These are phyloP conservation scores for Sarcophaga bullata DNA, from an alignment of 1,140 invertebrate species.

Conservation along the genomic window DNA sequence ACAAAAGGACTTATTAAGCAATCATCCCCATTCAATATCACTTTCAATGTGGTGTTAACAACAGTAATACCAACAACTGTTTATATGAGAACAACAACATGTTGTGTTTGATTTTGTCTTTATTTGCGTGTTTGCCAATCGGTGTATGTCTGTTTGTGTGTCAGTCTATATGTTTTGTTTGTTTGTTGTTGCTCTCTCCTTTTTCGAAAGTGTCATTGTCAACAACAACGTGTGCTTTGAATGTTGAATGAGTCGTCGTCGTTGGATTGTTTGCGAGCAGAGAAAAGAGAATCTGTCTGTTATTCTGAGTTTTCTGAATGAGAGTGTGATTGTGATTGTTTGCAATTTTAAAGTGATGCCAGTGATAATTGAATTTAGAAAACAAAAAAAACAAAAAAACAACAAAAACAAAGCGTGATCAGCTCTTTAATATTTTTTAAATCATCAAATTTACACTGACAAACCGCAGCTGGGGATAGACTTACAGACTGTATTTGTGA, in stretches of 20 bases:
- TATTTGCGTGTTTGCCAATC: too few species aligned
- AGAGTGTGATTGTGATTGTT: too few species aligned
- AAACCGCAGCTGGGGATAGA: not conserved
- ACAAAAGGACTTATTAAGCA: not conserved
- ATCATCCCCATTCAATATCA: not conserved
- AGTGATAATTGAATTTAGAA: conserved; percentile 38
- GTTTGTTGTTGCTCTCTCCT: not conserved
- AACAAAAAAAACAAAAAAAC: too few species aligned
- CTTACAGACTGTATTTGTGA: too few species aligned
- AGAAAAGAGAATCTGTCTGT: not conserved
- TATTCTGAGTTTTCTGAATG: not conserved
- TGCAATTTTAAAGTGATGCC: conserved; percentile 31
- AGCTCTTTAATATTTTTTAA: conserved; percentile 16
- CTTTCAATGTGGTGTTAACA: not conserved
- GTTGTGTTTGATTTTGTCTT: too few species aligned
- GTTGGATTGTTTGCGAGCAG: too few species aligned
- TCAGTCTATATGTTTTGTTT: too few species aligned
- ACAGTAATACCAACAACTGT: not conserved
- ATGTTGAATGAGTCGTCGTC: conserved; percentile 23
- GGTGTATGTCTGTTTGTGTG: too few species aligned
- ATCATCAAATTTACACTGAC: not conserved
- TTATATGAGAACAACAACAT: not conserved
- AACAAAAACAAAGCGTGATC: conserved; percentile 26
- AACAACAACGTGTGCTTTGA: conserved; percentile 27
- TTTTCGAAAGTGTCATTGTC: conserved; percentile 32